Evolutionary conservation across 2,888 invertebrate species (phyloP).

Genomic region (Cheilosia vulpina): DNA sequence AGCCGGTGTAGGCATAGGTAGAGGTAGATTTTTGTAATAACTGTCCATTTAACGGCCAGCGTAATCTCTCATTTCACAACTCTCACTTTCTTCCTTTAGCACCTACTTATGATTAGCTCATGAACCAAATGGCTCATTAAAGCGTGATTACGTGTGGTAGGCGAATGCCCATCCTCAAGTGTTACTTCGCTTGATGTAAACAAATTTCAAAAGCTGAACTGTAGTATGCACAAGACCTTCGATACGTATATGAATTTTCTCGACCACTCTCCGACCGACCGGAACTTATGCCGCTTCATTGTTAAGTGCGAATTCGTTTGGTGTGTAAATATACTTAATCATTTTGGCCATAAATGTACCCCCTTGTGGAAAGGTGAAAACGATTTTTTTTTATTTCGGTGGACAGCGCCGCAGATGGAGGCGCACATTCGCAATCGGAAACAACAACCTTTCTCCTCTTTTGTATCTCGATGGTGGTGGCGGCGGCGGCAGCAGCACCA

Average conservation of each 20-base stretch:
- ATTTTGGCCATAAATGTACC: conserved; percentile 25
- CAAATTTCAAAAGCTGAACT: too few species aligned
- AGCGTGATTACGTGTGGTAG: conserved; percentile 50
- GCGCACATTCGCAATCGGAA: conserved; percentile 53
- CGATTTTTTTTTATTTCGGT: neutral
- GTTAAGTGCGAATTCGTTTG: conserved; percentile 50
- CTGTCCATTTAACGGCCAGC: conserved; percentile 17
- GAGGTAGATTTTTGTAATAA: conserved; percentile 30
- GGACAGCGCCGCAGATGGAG: conserved; percentile 10
- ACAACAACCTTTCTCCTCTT: conserved; percentile 67
- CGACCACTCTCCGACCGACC: conserved; percentile 13
- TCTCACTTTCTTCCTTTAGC: conserved; percentile 73
- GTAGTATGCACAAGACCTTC: neutral
- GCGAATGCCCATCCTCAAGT: conserved; percentile 30
- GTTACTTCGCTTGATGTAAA: neutral
- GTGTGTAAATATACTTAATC: conserved; percentile 1
- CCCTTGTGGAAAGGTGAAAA: conserved; percentile 17
- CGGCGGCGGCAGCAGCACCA: neutral
- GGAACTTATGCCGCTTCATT: conserved; percentile 4
- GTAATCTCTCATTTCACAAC: conserved; percentile 61
- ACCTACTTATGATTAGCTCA: conserved; percentile 60
- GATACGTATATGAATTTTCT: conserved; percentile 18
- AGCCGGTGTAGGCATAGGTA: neutral
- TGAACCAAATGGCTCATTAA: conserved; percentile 69
- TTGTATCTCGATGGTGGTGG: conserved; percentile 22